phyloP scores from a whole-genome alignment of 1,140 invertebrate species.

The Chionoecetes opilio region DNA sequence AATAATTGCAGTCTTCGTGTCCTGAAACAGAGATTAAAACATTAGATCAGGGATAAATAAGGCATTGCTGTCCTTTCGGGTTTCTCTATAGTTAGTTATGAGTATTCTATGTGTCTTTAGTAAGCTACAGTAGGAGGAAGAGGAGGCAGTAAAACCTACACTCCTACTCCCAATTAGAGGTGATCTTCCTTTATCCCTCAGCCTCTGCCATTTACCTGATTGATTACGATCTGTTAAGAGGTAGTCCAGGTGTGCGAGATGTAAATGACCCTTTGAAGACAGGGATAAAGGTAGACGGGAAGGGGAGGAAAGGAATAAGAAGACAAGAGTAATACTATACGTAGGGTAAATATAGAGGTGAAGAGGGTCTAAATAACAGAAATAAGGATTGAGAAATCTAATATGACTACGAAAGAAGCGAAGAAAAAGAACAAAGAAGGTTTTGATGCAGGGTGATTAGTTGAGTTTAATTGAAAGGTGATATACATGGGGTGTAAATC shows the following conservation, averaged over 20 bases:
- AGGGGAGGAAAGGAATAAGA: not conserved
- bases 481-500: too few species aligned
- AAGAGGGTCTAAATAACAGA: not conserved
- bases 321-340: not conserved
- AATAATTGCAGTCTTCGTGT: too few species aligned
- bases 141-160: not conserved
- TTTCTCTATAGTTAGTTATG: too few species aligned
- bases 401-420: too few species aligned
- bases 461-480: too few species aligned
- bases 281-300: not conserved
- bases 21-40: too few species aligned
- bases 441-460: too few species aligned
- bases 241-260: not conserved
- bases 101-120: too few species aligned
- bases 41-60: too few species aligned
- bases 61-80: too few species aligned
- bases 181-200: slow-evolving; percentile 8
- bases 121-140: not conserved
- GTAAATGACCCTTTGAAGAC: not conserved
- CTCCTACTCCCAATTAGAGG: not conserved
- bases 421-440: not conserved
- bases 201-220: slow-evolving; percentile 5
- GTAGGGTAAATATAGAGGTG: not conserved
- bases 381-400: not conserved
- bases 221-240: not conserved